These are phyloP conservation scores for Crematogaster levior DNA, from an alignment of 2,888 invertebrate species.

Conservation along the genomic window DNA sequence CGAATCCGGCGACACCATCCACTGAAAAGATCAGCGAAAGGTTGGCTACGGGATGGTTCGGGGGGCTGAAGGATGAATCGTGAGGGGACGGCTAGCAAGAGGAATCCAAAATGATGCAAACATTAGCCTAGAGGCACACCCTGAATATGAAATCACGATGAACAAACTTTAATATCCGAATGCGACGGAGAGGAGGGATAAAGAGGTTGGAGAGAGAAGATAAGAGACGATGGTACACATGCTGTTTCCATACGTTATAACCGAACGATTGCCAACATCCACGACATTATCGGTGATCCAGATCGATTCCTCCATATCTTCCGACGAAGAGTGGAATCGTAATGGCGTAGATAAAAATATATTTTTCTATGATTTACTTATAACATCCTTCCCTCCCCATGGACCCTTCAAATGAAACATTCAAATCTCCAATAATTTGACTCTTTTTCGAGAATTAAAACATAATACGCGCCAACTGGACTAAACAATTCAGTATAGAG, in stretches of 20 bases:
- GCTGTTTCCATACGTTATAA: slow-evolving; percentile 5
- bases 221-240: slow-evolving; percentile 24
- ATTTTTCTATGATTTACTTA: not conserved
- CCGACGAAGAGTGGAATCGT: no score
- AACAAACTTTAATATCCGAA: slow-evolving; percentile 78
- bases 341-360: not conserved
- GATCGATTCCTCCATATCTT: slow-evolving; percentile 8
- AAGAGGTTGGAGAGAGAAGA: slow-evolving; percentile 8
- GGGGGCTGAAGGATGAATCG: slow-evolving; percentile 40
- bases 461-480: not conserved
- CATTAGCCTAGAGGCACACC: slow-evolving; percentile 70
- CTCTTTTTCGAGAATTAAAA: slow-evolving; percentile 1
- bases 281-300: slow-evolving; percentile 14
- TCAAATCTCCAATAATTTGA: not conserved
- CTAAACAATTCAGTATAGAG: not conserved
- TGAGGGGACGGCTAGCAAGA: slow-evolving; percentile 42
- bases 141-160: slow-evolving; percentile 74
- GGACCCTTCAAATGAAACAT: not conserved
- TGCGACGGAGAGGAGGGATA: slow-evolving; percentile 55
- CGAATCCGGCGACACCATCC: slow-evolving; percentile 44
- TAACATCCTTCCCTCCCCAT: not conserved
- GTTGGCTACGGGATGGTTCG: not conserved
- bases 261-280: slow-evolving; percentile 9
- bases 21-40: slow-evolving; percentile 56
- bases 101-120: slow-evolving; percentile 73